Base-by-base conservation (phyloP, 2,888 invertebrate species). In the Eurytoma californica region DNA sequence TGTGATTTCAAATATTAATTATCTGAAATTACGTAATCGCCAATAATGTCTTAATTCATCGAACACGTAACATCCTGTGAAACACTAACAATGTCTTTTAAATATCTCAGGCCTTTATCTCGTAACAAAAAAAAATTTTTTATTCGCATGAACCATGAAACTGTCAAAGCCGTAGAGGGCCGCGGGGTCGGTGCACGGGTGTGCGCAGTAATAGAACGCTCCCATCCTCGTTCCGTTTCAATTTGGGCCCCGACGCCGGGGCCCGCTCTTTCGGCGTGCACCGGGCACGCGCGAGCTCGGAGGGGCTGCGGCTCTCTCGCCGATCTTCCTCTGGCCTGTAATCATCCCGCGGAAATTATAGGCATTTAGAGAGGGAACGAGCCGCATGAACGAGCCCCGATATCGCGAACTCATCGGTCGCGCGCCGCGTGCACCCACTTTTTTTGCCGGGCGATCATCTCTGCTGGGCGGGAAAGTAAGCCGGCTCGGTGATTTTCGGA, bases 321-420 rank as follows among this genome's bases (percentile, higher is more conserved):
- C 39, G 39, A 39, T 39, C 39, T 9, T 39, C 39, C 39, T 39
- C 7, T 39, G 65, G 53, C 84, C 83, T 89, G 87, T 90, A 90
- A 90, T 90, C 89, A 87, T 86, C 83, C 72, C 83, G 80, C 81
- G 83, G 84, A 88, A 88, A 90, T 90, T 90, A 90, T 89, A 89
- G 90, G 86, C 88, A 89, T 89, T 90, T 89, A 88, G 86, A 82
- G 74, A 80, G 60, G 84, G 84, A 86, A 3, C 47, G n/a, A 39
- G 61, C 9, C 60, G 70, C 55, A 61, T n/a, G 55, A 51, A 14
- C 30, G 60, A 49, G 66, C 18, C 30, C 20, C 47, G 55, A 68
- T 68, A 55, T 24, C 51, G 16, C 61, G 51, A 18, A 57, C 58
- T 24, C 39, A 13, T 49, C 18, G 5, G 39, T 18, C 63, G 63